These are phyloP conservation scores for Bellardia pandia DNA, from an alignment of 2,888 invertebrate species.

Conservation along the genomic window DNA sequence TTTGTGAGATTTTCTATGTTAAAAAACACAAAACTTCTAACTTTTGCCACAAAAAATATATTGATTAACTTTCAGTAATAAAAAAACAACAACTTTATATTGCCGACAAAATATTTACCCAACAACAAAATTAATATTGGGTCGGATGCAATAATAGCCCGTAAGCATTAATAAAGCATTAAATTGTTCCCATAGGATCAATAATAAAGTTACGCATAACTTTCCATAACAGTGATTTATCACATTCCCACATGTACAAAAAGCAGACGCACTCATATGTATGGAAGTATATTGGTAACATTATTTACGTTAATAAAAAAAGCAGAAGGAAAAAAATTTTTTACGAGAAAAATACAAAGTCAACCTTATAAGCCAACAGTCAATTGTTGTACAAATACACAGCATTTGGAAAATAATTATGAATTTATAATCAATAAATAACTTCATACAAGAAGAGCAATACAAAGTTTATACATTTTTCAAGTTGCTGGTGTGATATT, in stretches of 20 bases:
- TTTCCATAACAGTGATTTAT: constrained; percentile 64
- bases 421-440: constrained; percentile 8
- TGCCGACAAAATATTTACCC: constrained; percentile 13
- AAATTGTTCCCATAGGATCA: constrained; percentile 65
- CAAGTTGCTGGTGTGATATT: too few species aligned
- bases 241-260: constrained; percentile 24
- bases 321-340: neutral
- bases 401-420: constrained; percentile 5
- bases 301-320: neutral
- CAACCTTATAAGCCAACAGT: constrained; percentile 10
- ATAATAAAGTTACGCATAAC: constrained; percentile 62
- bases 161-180: constrained; percentile 64
- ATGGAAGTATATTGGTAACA: neutral
- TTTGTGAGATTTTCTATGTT: neutral
- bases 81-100: neutral
- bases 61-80: neutral
- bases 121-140: neutral
- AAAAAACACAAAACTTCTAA: neutral
- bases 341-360: neutral
- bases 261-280: neutral
- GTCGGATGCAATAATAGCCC: neutral
- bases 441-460: neutral
- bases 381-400: neutral
- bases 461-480: neutral
- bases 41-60: neutral